Conservation (phyloP, 1,140 invertebrate species). For the Rhyacophila brunnea region DNA sequence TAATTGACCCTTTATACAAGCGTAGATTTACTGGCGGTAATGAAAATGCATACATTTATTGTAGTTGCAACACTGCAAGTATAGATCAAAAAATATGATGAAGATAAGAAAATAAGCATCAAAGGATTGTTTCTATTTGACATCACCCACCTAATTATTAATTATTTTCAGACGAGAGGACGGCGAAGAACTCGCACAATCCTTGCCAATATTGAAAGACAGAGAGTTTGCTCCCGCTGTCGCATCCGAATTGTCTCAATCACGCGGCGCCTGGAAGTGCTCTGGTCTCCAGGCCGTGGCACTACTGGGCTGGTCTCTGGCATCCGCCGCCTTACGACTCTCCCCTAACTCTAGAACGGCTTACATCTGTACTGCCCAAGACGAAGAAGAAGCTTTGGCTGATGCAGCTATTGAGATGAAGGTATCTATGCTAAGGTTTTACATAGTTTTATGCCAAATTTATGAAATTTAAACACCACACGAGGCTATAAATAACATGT, state of each 20-base stretch:
- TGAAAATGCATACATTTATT: no score
- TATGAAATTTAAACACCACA: no score
- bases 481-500: no score
- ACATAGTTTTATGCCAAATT: no score
- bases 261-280: constrained; percentile 60
- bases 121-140: no score
- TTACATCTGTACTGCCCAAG: neutral
- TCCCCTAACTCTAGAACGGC: constrained; percentile 44
- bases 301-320: constrained; percentile 77
- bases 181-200: constrained; percentile 67
- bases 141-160: no score
- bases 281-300: constrained; percentile 71
- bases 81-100: no score
- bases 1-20: no score
- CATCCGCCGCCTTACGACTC: constrained; percentile 73
- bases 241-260: constrained; percentile 55
- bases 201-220: constrained; percentile 72
- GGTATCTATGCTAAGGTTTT: no score
- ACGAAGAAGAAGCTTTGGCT: constrained; percentile 22
- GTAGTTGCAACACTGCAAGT: no score
- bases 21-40: no score
- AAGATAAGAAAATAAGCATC: no score
- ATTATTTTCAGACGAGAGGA: constrained; percentile 52
- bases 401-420: constrained; percentile 26
- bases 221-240: constrained; percentile 60